Base-by-base conservation (phyloP, 30 jellyfish, hydroid and myxozoan genomes). In the Nemopilema nomurai region DNA sequence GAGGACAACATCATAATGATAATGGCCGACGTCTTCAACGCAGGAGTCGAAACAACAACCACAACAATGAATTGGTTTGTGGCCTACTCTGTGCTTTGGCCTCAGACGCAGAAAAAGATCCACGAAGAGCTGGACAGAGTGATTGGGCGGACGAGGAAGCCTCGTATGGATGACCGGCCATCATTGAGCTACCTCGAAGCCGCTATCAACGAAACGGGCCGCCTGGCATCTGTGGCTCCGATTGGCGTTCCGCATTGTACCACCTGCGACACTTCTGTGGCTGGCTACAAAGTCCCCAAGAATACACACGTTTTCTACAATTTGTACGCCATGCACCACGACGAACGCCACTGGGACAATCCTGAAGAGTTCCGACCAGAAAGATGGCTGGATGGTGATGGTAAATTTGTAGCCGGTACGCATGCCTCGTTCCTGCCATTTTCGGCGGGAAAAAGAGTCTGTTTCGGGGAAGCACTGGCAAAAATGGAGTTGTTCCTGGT, bases 11-110 rank as follows among this genome's bases (percentile, higher is more conserved):
- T 89, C 51, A 21, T 72, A 18, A 77, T 85, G 89, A 78, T 89
- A 16, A 76, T 89, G 87, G 96, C 89, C 0, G 96, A 89, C 67
- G 86, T 89, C 33, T 71, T 89, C 74, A 85, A 71, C 20, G 96
- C 96, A 51, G 96, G 86, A 24, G 52, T 79, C 31, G 96, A 89
- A 79, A 89, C 96, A 30, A 89, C 96, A 23, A 41, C 91, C 16
- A 89, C 96, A 57, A 73, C 89, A 6, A 28, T 89, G 83, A 80
- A 88, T 28, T 89, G 96, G 96, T 76, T 85, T 74, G 76, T 89
- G 8, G 96, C 85, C 24, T 89, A 27, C 74, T 71, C 85, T 18
- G 92, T 81, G 18, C 51, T 79, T 30, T 81, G 89, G 89, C 96
- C 96, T 16, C 89, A 89, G 18, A 62, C 33, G 50, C 96, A 89